These are phyloP conservation scores for Miltochrista miniata DNA, from an alignment of 2,888 invertebrate genomes.

Conservation along the genomic window DNA sequence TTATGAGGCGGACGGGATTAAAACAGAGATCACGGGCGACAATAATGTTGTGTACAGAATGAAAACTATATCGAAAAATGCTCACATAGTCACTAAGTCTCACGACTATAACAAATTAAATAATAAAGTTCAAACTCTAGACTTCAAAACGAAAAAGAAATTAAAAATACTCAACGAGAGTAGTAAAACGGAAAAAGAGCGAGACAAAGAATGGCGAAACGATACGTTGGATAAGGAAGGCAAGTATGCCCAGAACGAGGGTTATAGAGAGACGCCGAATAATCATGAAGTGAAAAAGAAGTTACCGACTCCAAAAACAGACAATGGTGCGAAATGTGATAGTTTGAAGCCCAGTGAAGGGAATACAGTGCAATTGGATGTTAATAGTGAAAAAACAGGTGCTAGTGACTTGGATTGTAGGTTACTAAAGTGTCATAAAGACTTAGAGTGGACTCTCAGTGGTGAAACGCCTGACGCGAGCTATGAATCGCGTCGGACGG, in stretches of 20 bases:
- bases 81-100: conserved; percentile 77
- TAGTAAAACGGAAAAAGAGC: conserved; percentile 62
- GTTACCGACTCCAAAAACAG: conserved; percentile 68
- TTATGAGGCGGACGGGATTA: conserved; percentile 66
- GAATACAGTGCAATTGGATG: conserved; percentile 65
- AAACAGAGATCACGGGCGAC: conserved; percentile 70
- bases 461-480: conserved; percentile 46
- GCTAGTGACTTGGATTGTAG: conserved; percentile 71
- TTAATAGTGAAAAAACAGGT: conserved; percentile 61
- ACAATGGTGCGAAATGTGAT: conserved; percentile 72
- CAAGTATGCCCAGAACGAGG: conserved; percentile 77
- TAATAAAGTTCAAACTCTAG: conserved; percentile 66
- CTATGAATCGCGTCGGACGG: conserved; percentile 31
- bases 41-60: conserved; percentile 74
- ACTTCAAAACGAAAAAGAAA: conserved; percentile 73
- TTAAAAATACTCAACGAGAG: conserved; percentile 62
- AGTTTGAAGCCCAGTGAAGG: conserved; percentile 62
- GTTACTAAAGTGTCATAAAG: conserved; percentile 66
- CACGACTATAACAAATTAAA: conserved; percentile 72
- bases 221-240: conserved; percentile 83
- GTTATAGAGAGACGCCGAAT: conserved; percentile 75
- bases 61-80: conserved; percentile 78
- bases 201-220: conserved; percentile 84
- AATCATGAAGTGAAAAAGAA: conserved; percentile 77
- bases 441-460: conserved; percentile 71